phyloP scores from a whole-genome alignment of 2,113 vertebrate species.

The Centropus unirufus region DNA sequence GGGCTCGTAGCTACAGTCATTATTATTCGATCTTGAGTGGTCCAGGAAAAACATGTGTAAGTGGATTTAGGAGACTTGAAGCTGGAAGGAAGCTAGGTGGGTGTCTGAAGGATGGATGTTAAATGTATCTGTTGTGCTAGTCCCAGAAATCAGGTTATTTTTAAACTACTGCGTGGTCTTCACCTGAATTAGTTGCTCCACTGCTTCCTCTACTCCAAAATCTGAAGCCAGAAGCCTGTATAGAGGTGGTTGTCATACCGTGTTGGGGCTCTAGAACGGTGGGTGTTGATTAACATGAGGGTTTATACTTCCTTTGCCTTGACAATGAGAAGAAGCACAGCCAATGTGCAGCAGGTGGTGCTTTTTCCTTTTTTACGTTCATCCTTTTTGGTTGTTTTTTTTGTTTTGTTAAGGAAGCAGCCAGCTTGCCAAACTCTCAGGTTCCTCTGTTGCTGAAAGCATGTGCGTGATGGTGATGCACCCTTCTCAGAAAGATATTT shows the following conservation, averaged over 20 bases:
- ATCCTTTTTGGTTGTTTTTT: neutral
- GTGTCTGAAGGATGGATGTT: neutral
- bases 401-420: neutral
- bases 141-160: neutral
- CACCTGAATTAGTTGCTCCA: neutral
- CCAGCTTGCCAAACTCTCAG: neutral
- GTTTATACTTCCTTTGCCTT: neutral
- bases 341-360: accelerated
- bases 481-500: neutral
- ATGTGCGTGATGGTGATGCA: neutral
- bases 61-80: neutral
- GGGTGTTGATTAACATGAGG: neutral
- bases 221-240: neutral
- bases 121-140: neutral
- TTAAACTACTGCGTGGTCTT: neutral
- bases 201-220: neutral
- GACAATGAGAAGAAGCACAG: neutral
- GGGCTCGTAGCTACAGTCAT: neutral
- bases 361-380: neutral
- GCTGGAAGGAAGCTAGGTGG: neutral
- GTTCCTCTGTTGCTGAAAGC: neutral
- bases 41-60: neutral
- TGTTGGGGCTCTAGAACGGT: neutral
- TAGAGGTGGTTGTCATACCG: neutral
- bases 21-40: neutral